These are phyloP conservation scores for Pogonomyrmex barbatus DNA, from an alignment of 1,140 invertebrate genomes.

Conservation along the genomic window DNA sequence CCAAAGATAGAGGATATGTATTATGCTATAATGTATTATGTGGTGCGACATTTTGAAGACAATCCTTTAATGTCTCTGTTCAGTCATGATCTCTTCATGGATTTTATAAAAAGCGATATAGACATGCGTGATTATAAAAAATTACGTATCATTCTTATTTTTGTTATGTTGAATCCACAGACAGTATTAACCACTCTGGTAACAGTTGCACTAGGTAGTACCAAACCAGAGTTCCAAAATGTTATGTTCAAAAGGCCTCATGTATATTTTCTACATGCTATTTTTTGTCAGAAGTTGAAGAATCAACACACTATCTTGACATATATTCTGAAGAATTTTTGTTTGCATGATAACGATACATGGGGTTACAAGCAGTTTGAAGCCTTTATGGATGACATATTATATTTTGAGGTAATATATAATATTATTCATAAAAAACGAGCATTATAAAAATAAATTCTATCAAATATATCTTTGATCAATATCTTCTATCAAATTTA, in stretches of 20 bases:
- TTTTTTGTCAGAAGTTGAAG: slow-evolving; percentile 75
- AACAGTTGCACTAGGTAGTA: slow-evolving; percentile 76
- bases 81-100: slow-evolving; percentile 72
- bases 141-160: slow-evolving; percentile 75
- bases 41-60: slow-evolving; percentile 76
- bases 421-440: not conserved
- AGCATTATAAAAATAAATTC: not conserved
- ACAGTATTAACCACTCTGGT: slow-evolving; percentile 77
- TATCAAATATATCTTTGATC: no score
- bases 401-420: slow-evolving; percentile 55
- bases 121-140: slow-evolving; percentile 65
- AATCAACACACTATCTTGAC: slow-evolving; percentile 62
- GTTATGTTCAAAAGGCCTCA: slow-evolving; percentile 70
- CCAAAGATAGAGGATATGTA: slow-evolving; percentile 71
- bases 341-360: slow-evolving; percentile 55
- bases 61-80: slow-evolving; percentile 69
- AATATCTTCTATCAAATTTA: not conserved
- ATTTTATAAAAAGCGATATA: slow-evolving; percentile 75
- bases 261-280: slow-evolving; percentile 74
- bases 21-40: slow-evolving; percentile 73
- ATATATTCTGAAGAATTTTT: slow-evolving; percentile 66
- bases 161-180: slow-evolving; percentile 76
- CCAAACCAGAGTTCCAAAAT: slow-evolving; percentile 61
- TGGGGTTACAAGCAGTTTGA: slow-evolving; percentile 73
- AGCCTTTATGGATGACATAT: slow-evolving; percentile 64